Base-by-base conservation (phyloP, 2,797 vertebrate species). In the Liparis tanakae region DNA sequence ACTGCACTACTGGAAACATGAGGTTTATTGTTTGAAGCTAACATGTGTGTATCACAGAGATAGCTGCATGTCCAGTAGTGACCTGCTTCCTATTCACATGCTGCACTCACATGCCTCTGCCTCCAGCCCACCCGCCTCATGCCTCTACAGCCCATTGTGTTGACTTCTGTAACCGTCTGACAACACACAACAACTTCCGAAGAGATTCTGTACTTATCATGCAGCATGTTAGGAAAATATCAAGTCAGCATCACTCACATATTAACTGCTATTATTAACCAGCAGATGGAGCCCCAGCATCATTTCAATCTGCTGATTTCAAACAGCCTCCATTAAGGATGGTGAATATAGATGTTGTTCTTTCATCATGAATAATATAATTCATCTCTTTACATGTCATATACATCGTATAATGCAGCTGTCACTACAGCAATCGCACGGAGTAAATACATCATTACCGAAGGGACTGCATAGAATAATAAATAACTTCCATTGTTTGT, bases 401-500 rank as follows among this genome's bases (percentile, higher is more conserved):
- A 36, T 33, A 55, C 34, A 59, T 44, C n/a, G 46, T 59, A 67
- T 34, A 60, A 33, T 41, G 61, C 74, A 70, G 55, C 69, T 70
- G 43, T 79, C 43, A 57, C 62, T 64, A 67, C 64, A 69, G 36
- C 33, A 44, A 75, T 51, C 67, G 43, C 72, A 82, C 59, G 61
- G 58, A 80, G 63, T 80, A 70, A 56, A 80, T 74, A 83, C 30
- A 81, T 59, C 70, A 44, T 57, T 7, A 67, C 65, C 74, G 17
- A 80, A 20, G 62, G 61, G 30, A 58, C 22, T 80, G 65, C 33
- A 60, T 59, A 61, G 59, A 80, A 76, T 80, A 87, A 91, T 90
- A 92, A 92, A 91, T 91, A 85, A 36, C 37, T 73, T 44, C 34
- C 59, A 48, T 25, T 73, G 53, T 62, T 74, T 74, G 12, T 64